Percentiles rank a stretch among this genome's conserved stretches.
phyloP scores from a whole-genome alignment of 1,140 invertebrate genomes.

The Akabosia matsudoensis region DNA sequence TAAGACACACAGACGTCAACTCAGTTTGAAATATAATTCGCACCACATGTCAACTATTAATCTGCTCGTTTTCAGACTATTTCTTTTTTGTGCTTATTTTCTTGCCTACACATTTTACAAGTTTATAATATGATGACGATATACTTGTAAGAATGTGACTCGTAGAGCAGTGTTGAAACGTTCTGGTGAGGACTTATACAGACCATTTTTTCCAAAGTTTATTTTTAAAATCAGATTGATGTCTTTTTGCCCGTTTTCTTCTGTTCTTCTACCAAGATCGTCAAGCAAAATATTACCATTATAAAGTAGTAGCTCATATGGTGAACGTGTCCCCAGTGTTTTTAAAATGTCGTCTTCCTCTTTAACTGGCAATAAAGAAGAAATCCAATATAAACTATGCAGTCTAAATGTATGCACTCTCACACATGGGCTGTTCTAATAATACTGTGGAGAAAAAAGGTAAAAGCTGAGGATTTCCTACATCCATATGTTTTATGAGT shows the following conservation, averaged over 20 bases:
- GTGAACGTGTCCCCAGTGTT: slow-evolving; percentile 9
- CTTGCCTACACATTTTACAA: not conserved
- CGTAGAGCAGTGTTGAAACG: not conserved
- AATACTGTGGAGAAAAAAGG: no score
- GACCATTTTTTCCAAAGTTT: slow-evolving; percentile 32
- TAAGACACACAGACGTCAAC: slow-evolving; percentile 19
- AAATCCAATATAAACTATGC: not conserved
- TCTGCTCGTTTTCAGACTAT: slow-evolving; percentile 24
- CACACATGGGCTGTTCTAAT: no score
- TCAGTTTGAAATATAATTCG: slow-evolving; percentile 45
- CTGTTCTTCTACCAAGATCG: not conserved
- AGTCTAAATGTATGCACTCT: not conserved
- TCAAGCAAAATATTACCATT: not conserved
- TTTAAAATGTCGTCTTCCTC: not conserved
- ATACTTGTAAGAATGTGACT: not conserved
- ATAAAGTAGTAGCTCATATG: not conserved
- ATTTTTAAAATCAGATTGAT: slow-evolving; percentile 48
- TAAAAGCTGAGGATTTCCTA: no score
- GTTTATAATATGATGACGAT: not conserved
- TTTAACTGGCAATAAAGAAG: not conserved
- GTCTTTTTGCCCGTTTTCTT: slow-evolving; percentile 43
- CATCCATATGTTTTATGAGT: no score
- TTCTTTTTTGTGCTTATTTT: not conserved
- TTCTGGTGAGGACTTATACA: not conserved
- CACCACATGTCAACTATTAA: slow-evolving; percentile 47